These are phyloP conservation scores for Cephus sareptanus DNA, from an alignment of 2,888 invertebrate genomes.

Conservation along the genomic window DNA sequence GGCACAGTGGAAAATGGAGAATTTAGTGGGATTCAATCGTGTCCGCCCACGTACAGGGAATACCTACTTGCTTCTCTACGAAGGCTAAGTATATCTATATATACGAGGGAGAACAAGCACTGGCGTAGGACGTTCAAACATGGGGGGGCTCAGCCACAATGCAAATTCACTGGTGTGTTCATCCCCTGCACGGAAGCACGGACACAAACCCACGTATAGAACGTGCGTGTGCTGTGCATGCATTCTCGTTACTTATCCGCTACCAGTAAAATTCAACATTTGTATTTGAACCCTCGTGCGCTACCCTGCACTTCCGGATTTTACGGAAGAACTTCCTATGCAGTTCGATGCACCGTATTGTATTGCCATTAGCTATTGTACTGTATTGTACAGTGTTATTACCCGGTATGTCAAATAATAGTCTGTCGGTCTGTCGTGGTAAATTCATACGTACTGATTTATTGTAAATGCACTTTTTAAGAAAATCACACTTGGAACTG, in stretches of 20 bases:
- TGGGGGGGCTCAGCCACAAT: slow-evolving; percentile 44
- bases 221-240: background rate
- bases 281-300: background rate
- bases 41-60: background rate
- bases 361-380: background rate
- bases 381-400: too few species aligned
- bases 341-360: background rate
- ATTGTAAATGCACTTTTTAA: background rate
- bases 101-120: background rate
- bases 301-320: background rate
- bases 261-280: background rate
- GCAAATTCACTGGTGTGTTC: slow-evolving; percentile 44
- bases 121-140: slow-evolving; percentile 32
- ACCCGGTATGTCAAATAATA: too few species aligned
- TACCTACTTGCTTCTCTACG: background rate
- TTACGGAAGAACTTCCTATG: background rate
- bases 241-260: background rate
- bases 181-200: slow-evolving; percentile 10
- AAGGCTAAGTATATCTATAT: background rate
- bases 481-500: background rate
- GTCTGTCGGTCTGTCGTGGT: background rate
- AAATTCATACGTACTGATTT: background rate
- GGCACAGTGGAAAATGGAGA: background rate
- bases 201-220: background rate
- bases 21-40: background rate